These are phyloP conservation scores for Pedetes capensis DNA, from an alignment of 2,113 vertebrate species.

Conservation along the genomic window DNA sequence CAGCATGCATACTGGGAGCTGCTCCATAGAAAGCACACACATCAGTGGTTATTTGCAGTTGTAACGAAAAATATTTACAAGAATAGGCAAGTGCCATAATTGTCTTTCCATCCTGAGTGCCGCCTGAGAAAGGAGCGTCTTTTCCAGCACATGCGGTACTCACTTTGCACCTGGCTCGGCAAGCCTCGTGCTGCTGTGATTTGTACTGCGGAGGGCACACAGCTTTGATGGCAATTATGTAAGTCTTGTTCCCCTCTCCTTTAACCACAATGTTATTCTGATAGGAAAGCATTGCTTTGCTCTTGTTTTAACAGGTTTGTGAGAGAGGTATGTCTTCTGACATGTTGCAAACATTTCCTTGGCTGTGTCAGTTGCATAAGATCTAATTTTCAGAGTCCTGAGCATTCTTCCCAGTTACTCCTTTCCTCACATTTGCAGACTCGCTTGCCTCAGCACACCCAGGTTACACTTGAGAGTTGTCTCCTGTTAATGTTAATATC, in stretches of 20 bases:
- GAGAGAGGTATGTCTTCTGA: not conserved
- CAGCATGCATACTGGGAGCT: accelerated
- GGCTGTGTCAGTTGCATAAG: not conserved
- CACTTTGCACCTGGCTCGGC: not conserved
- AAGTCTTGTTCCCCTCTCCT: not conserved
- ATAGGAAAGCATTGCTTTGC: not conserved
- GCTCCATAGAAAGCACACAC: accelerated
- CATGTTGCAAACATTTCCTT: not conserved
- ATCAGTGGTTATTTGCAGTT: accelerated
- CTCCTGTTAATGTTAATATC: not conserved
- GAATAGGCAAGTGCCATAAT: not conserved
- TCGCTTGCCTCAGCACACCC: accelerated
- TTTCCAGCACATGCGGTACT: not conserved
- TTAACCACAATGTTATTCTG: too few species aligned
- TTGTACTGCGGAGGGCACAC: accelerated
- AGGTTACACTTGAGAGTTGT: accelerated
- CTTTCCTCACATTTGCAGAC: not conserved
- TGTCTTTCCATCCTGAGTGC: not conserved
- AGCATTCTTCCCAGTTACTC: not conserved
- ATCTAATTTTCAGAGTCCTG: not conserved
- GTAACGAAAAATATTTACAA: not conserved
- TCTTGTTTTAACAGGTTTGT: not conserved
- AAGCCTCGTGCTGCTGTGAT: accelerated
- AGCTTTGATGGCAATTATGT: not conserved
- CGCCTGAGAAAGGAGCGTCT: not conserved